Conservation (phyloP, 2,888 invertebrate species). For the Euclidia mi region DNA sequence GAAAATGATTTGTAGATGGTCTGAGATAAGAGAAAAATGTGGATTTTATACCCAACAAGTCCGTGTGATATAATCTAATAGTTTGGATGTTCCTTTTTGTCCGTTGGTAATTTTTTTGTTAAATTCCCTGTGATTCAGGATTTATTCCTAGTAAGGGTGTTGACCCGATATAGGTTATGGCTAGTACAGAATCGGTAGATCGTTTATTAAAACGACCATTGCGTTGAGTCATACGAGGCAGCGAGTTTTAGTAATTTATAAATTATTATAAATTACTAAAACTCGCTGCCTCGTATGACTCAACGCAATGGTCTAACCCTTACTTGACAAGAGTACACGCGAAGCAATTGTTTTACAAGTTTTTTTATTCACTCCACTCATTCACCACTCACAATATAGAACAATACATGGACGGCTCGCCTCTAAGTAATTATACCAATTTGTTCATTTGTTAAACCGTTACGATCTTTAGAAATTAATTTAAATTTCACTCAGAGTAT, state of each 20-base stretch:
- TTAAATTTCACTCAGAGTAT: background rate
- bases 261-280: no score
- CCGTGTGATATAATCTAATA: no score
- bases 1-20: constrained; percentile 64
- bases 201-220: no score
- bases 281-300: constrained; percentile 16
- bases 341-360: constrained; percentile 71
- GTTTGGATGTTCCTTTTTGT: no score
- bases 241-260: no score
- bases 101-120: no score
- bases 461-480: background rate
- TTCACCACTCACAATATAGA: constrained; percentile 51
- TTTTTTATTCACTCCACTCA: constrained; percentile 61
- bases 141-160: no score
- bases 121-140: no score
- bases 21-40: no score
- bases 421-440: constrained; percentile 37
- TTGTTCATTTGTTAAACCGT: constrained; percentile 19
- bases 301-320: constrained; percentile 34
- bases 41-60: no score
- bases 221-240: constrained; percentile 27
- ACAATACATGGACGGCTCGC: constrained; percentile 49
- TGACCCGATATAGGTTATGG: no score
- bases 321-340: constrained; percentile 71
- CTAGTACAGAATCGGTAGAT: no score